Conservation (phyloP, 2,888 invertebrate species). For the Acronicta alni region DNA sequence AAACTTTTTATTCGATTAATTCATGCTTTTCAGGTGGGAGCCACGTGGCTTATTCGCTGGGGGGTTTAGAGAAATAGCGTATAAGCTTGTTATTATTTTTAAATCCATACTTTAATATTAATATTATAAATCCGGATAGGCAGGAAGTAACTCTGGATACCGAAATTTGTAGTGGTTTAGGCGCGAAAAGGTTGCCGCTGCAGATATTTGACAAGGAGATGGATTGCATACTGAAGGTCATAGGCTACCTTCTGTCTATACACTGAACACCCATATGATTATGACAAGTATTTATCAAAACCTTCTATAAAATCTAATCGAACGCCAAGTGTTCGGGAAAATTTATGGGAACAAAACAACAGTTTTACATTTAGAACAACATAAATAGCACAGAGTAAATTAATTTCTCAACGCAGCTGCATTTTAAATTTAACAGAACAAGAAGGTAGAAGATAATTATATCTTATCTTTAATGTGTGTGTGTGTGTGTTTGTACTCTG, state of each 20-base stretch:
- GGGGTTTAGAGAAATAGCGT: slow-evolving; percentile 18
- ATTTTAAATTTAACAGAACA: background rate
- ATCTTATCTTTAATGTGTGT: too few species aligned
- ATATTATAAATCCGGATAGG: too few species aligned
- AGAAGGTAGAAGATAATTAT: slow-evolving; percentile 24
- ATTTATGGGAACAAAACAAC: slow-evolving; percentile 22
- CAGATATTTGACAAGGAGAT: too few species aligned
- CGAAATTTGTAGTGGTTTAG: too few species aligned
- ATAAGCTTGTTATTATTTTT: too few species aligned
- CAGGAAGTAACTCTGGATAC: too few species aligned
- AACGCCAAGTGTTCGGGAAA: slow-evolving; percentile 6
- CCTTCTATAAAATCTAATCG: background rate
- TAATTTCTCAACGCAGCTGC: slow-evolving; percentile 4
- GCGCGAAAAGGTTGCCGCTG: too few species aligned
- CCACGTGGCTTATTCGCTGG: slow-evolving; percentile 9
- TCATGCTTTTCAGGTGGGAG: slow-evolving; percentile 23
- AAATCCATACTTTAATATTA: too few species aligned
- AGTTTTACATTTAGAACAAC: slow-evolving; percentile 23
- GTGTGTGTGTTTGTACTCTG: too few species aligned
- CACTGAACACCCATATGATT: too few species aligned
- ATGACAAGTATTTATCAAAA: background rate
- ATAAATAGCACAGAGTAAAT: slow-evolving; percentile 20
- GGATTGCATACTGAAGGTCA: too few species aligned
- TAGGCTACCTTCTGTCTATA: too few species aligned
- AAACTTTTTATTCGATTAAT: slow-evolving; percentile 23